A percentile compares a stretch with the other conserved stretches of the same genome.
Evolutionary conservation across 2,888 invertebrate species (phyloP).

Genomic region (Ichneumoninae sp.): DNA sequence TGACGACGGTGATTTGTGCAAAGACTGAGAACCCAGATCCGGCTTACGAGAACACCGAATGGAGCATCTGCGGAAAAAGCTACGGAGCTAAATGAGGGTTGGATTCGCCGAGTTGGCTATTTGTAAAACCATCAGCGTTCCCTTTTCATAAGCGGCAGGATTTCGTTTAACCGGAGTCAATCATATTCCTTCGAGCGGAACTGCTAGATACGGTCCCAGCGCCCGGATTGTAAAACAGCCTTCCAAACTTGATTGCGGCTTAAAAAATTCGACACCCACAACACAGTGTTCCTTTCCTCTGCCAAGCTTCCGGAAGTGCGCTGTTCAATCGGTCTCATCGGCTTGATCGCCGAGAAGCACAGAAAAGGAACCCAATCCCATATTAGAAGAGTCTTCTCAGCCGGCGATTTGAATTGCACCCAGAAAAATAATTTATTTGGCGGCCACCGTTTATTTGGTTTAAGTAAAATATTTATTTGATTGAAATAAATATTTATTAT

Average conservation of each 20-base stretch:
- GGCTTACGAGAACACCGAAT: slow-evolving; percentile 17
- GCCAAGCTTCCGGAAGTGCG: no score
- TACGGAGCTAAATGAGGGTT: background rate
- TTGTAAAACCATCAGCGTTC: background rate
- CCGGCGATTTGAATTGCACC: background rate
- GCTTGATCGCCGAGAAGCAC: background rate
- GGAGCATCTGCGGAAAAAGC: slow-evolving; percentile 19
- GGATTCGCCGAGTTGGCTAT: background rate
- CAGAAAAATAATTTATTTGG: no score
- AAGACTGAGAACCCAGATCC: slow-evolving; percentile 17
- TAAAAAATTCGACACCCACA: background rate
- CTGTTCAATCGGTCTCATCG: no score
- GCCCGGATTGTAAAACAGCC: background rate
- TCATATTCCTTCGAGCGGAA: background rate
- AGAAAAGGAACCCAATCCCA: background rate
- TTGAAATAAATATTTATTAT: no score
- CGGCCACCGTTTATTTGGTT: no score
- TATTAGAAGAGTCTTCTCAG: background rate
- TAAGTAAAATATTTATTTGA: no score
- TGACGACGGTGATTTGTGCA: slow-evolving; percentile 23
- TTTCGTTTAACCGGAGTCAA: background rate
- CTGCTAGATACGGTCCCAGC: background rate
- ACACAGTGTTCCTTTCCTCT: background rate
- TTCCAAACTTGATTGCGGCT: background rate
- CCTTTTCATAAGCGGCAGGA: background rate